Percentiles rank a stretch among this genome's conserved stretches.
Conservation (phyloP, 2,113 vertebrate genomes). For the Sinocyclocheilus anophthalmus region DNA sequence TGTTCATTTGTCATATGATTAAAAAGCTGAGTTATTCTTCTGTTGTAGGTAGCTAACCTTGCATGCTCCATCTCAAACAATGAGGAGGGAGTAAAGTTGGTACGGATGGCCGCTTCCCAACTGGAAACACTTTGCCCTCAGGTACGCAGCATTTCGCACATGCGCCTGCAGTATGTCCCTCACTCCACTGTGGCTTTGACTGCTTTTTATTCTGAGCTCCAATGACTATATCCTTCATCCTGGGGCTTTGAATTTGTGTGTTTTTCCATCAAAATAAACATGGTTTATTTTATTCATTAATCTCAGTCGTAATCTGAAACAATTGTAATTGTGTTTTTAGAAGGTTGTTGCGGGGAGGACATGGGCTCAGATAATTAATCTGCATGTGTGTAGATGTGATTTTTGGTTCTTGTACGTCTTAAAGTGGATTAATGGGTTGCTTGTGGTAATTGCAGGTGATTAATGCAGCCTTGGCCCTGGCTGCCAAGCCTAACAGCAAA, state of each 20-base stretch:
- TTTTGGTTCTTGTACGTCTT: constrained; percentile 52
- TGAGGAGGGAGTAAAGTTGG: constrained; percentile 96
- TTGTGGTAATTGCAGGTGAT: constrained; percentile 89
- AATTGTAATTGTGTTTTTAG: constrained; percentile 52
- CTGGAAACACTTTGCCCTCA: constrained; percentile 96
- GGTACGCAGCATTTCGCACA: constrained; percentile 71
- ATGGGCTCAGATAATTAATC: constrained; percentile 56
- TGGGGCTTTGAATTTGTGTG: constrained; percentile 58
- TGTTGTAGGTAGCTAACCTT: constrained; percentile 91
- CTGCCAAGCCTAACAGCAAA: constrained; percentile 98
- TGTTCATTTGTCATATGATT: constrained; percentile 27
- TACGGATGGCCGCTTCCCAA: constrained; percentile 97
- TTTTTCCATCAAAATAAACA: constrained; percentile 50
- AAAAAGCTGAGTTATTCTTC: not conserved
- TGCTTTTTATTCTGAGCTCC: constrained; percentile 61
- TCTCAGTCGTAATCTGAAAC: constrained; percentile 54
- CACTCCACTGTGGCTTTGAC: not conserved
- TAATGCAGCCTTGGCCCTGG: constrained; percentile 95
- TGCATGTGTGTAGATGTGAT: constrained; percentile 62
- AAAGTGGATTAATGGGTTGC: constrained; percentile 66
- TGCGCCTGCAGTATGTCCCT: not conserved
- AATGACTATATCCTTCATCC: constrained; percentile 65
- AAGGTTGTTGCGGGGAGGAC: not conserved
- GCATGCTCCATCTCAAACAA: constrained; percentile 99
- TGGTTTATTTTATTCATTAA: constrained; percentile 30